phyloP scores from a whole-genome alignment of 2,888 invertebrate species.

The Anoplius nigerrimus region DNA sequence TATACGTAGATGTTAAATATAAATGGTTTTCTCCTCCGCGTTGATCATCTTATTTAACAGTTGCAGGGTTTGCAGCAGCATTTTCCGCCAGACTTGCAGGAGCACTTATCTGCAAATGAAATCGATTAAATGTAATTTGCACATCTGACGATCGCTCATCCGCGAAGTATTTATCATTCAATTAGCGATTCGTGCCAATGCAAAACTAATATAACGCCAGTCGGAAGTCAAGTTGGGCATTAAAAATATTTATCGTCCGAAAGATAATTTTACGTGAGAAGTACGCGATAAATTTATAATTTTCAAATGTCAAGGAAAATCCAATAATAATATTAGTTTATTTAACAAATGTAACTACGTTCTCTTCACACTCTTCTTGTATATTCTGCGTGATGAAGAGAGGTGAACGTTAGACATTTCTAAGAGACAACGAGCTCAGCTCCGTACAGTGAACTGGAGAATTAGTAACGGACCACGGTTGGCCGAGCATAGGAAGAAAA shows the following conservation, averaged over 20 bases:
- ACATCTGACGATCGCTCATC: neutral
- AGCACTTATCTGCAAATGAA: conserved; percentile 62
- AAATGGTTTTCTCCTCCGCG: conserved; percentile 13
- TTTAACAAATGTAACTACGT: no score
- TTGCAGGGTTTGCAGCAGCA: conserved; percentile 49
- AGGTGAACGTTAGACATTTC: neutral
- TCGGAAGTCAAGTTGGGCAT: no score
- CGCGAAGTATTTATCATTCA: neutral
- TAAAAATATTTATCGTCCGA: no score
- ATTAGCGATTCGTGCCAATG: neutral
- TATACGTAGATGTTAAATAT: conserved; percentile 3
- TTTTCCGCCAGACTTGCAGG: conserved; percentile 59
- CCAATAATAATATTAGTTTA: no score
- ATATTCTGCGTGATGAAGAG: no score
- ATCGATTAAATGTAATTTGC: neutral
- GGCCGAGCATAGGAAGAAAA: conserved; percentile 42
- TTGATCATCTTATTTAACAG: conserved; percentile 36
- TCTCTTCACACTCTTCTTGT: no score
- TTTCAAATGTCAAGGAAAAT: no score
- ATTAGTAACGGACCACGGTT: conserved; percentile 22
- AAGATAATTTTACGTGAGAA: no score
- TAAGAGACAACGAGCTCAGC: neutral
- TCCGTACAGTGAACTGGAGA: conserved; percentile 8
- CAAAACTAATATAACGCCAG: neutral
- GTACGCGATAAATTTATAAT: no score